These are phyloP conservation scores for Chymomyza caudatula DNA, from an alignment of 2,888 invertebrate genomes.

Conservation along the genomic window DNA sequence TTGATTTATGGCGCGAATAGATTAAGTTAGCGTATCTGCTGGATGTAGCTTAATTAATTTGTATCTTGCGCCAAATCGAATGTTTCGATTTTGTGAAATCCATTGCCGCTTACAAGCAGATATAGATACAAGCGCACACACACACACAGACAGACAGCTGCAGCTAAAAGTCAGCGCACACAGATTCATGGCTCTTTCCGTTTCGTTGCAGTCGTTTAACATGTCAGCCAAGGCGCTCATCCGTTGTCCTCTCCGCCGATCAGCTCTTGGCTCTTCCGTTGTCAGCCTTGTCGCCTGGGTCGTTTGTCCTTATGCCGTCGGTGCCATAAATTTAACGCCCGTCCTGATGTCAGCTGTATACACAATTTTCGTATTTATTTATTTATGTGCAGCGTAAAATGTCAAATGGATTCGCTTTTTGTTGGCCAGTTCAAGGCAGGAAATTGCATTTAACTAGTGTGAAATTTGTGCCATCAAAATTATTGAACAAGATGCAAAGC, in stretches of 20 bases:
- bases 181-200: slow-evolving; percentile 32
- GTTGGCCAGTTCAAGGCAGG: slow-evolving; percentile 34
- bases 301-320: slow-evolving; percentile 53
- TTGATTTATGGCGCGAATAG: slow-evolving; percentile 76
- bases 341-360: slow-evolving; percentile 60
- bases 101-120: slow-evolving; percentile 1
- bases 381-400: slow-evolving; percentile 52
- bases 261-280: slow-evolving; percentile 44
- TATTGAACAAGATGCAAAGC: slow-evolving; percentile 30
- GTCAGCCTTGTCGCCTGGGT: slow-evolving; percentile 38
- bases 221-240: slow-evolving; percentile 53
- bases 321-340: slow-evolving; percentile 64
- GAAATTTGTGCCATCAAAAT: background rate
- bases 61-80: slow-evolving; percentile 75
- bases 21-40: slow-evolving; percentile 75
- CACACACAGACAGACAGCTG: slow-evolving; percentile 2
- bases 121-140: background rate
- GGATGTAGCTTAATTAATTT: slow-evolving; percentile 77
- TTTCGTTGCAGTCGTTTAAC: slow-evolving; percentile 62
- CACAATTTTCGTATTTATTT: slow-evolving; percentile 63
- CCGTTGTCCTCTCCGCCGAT: slow-evolving; percentile 14
- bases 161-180: background rate
- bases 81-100: slow-evolving; percentile 39
- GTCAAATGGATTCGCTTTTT: slow-evolving; percentile 50
- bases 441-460: slow-evolving; percentile 40